Percentiles rank a stretch among this genome's conserved stretches.
Conservation (phyloP, 2,888 invertebrate species). For the Bibio marci region DNA sequence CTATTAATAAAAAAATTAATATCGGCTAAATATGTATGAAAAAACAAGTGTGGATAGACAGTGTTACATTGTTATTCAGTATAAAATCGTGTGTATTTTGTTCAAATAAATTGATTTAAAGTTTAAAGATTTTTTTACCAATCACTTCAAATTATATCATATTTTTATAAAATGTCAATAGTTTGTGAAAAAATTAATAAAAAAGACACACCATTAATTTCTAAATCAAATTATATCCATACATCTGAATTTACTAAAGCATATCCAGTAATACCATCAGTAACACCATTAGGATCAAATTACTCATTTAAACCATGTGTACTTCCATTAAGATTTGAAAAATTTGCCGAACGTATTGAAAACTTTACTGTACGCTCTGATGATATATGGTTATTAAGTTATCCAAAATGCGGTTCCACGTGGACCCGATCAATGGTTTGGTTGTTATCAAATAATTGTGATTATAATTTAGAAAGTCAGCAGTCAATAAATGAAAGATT, state of each 20-base stretch:
- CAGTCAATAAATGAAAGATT: constrained; percentile 22
- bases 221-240: no score
- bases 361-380: constrained; percentile 22
- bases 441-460: constrained; percentile 21
- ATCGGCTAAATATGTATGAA: no score
- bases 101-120: no score
- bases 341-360: constrained; percentile 12
- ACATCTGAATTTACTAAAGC: not conserved
- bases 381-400: constrained; percentile 25
- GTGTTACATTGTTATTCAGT: no score
- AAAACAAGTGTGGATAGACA: no score
- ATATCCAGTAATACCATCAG: not conserved
- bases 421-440: constrained; percentile 27
- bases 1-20: no score
- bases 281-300: not conserved
- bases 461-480: constrained; percentile 18
- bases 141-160: no score
- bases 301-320: not conserved
- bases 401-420: constrained; percentile 25
- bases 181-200: no score
- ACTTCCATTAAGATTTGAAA: not conserved
- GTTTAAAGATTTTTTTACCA: no score
- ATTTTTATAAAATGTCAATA: no score
- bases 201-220: no score
- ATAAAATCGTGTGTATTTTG: no score